Evolutionary conservation across 1,140 invertebrate species (phyloP), one percentile per base, ranked within the genome.

Genomic region (Drosophila sucinea): DNA sequence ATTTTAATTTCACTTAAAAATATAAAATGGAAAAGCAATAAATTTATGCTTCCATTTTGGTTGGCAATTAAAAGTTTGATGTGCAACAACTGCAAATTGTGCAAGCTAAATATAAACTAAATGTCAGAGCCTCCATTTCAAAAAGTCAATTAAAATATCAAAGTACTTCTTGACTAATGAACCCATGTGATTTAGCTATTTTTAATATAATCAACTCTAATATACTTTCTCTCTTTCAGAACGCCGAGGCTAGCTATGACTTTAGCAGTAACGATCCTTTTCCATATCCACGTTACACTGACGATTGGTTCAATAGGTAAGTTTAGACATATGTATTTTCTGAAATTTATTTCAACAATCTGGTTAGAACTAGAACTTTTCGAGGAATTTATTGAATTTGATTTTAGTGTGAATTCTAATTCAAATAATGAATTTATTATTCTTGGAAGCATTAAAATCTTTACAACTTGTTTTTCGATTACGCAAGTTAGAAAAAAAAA

Each of bases 231-330:
- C 11, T 17, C 11, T 73, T 73, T 67, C 93, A 99, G 98, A 99
- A 99, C 89, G 97, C 98, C 0, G 95, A 96, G 93, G 98, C 98
- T 1, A 99, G 98, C 79, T 99, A 98, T 92, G 98, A 99, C 92
- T 99, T 99, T 93, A 99, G 98, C 93, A 99, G 98, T 91, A 99
- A 99, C 90, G 98, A 99, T 92, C 98, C 98, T 3, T 99, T 95
- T 92, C 98, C 98, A 0, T 99, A 99, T 93, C 98, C 98, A 5
- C 94, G 98, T 71, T 99, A 98, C 90, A 99, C 98, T 0, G 98
- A 99, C 83, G 98, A 99, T 91, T 99, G 98, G 98, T 99, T 99
- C 92, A 98, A 99, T 94, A 98, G 97, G 97, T 98, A 93, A 95
- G 92, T 70, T 57, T 17, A 32, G 41, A 29, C 23, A 29, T 55